Evolutionary conservation across 2,888 invertebrate genomes (phyloP), one percentile per base, ranked within the genome.

Genomic region (Aphrophora alni): DNA sequence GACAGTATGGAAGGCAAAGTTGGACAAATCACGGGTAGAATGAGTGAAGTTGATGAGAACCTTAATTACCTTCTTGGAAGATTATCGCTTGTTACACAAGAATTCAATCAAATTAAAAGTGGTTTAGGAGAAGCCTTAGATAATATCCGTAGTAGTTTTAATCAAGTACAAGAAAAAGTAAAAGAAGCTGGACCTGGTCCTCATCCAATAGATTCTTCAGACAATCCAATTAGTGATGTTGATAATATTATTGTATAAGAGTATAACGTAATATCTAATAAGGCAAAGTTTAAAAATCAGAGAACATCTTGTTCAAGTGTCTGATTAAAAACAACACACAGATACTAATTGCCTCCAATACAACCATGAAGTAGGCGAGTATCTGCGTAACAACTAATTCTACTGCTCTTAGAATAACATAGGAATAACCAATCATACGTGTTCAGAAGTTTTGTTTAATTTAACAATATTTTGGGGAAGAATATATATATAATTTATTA

Each of bases 11-110:
- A 85, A 38, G 84, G 83, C 25, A 85, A 86, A 77, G 85, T 97
- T 80, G 92, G 92, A 24, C 91, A 92, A 85, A 95, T 97, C 84
- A 95, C 94, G 17, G 91, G 91, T 83, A 91, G 94, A 78, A 95
- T 97, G 92, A 87, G 90, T 0, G 94, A 95, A 86, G 93, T 97
- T 33, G 94, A 95, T 84, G 93, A 93, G 77, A 95, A 97, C 88
- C 89, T 97, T 82, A 97, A 97, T 88, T 95, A 92, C 87, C 90
- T 96, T 72, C 88, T 97, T 82, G 96, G 96, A 7, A 90, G 94
- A 80, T 88, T 97, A 80, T 93, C 95, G 0, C 89, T 97, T 8
- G 94, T 95, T 38, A 95, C 95, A 0, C 95, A 95, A 85, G 96
- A 97, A 88, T 97, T 97, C 88, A 93, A 93, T 86, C 92, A 92